Percentiles rank a stretch among this genome's conserved stretches.
phyloP scores from a whole-genome alignment of 2,797 vertebrate species.

The Myiotriccus ornatus region DNA sequence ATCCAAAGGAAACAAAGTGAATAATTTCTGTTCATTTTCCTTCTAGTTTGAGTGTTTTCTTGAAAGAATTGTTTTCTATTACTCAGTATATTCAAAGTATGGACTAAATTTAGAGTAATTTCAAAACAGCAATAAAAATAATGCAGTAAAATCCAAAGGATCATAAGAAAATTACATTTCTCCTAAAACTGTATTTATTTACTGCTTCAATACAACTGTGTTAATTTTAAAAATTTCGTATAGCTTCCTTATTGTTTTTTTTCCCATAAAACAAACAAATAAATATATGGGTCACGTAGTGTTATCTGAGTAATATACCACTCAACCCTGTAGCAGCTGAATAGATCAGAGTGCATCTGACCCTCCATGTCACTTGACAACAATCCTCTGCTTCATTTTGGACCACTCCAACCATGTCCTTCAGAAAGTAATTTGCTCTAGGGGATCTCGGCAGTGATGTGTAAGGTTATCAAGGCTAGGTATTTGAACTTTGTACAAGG shows the following conservation, averaged over 20 bases:
- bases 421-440: not conserved
- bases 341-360: not conserved
- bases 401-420: not conserved
- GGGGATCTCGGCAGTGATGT: not conserved
- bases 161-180: not conserved
- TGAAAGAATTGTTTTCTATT: not conserved
- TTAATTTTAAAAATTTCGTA: not conserved
- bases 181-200: not conserved
- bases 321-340: not conserved
- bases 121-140: not conserved
- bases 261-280: not conserved
- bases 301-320: not conserved
- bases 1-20: not conserved
- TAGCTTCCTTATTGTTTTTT: not conserved
- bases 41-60: not conserved
- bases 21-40: not conserved
- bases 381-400: not conserved
- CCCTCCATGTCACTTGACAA: not conserved
- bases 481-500: not conserved
- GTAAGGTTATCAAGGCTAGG: not conserved
- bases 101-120: not conserved
- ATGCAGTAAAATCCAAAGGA: not conserved
- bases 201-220: not conserved
- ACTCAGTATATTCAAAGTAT: not conserved
- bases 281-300: not conserved